Evolutionary conservation across 2,113 vertebrate species (phyloP).

Genomic region (Candoia aspera): DNA sequence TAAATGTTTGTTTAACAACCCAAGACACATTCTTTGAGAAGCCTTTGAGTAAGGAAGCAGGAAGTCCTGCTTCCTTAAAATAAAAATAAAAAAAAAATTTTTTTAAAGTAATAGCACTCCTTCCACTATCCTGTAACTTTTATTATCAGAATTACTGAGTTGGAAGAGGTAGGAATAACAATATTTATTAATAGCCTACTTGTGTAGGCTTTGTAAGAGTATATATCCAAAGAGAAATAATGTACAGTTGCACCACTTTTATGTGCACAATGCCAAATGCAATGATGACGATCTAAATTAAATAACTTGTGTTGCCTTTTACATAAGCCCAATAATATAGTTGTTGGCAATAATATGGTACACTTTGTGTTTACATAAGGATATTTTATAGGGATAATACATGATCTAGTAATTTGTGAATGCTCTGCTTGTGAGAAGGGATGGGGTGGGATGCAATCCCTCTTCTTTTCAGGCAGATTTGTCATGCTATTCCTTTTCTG

Average conservation of each 20-base stretch:
- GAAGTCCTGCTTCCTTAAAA: neutral
- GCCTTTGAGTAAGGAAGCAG: neutral
- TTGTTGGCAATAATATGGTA: fast-evolving
- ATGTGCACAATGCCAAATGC: fast-evolving
- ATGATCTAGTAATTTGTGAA: neutral
- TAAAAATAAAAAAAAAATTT: neutral
- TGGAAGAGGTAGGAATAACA: neutral
- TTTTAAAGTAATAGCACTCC: neutral
- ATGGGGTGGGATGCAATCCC: neutral
- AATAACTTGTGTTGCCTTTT: fast-evolving
- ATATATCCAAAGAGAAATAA: neutral
- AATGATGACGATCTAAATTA: neutral
- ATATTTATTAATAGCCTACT: neutral
- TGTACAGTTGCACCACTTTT: too few relatives aligned
- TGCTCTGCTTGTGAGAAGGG: neutral
- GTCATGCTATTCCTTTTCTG: neutral
- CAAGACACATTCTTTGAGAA: conserved; percentile 8
- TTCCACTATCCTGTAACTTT: neutral
- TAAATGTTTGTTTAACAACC: neutral
- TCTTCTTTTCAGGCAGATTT: neutral
- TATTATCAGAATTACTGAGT: neutral
- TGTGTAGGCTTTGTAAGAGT: neutral
- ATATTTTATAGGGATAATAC: neutral
- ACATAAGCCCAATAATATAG: neutral
- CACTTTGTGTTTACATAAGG: neutral